Percentiles rank a stretch among this genome's conserved stretches.
These are phyloP conservation scores for Andrena fulva DNA, from an alignment of 2,888 invertebrate genomes.

Conservation along the genomic window DNA sequence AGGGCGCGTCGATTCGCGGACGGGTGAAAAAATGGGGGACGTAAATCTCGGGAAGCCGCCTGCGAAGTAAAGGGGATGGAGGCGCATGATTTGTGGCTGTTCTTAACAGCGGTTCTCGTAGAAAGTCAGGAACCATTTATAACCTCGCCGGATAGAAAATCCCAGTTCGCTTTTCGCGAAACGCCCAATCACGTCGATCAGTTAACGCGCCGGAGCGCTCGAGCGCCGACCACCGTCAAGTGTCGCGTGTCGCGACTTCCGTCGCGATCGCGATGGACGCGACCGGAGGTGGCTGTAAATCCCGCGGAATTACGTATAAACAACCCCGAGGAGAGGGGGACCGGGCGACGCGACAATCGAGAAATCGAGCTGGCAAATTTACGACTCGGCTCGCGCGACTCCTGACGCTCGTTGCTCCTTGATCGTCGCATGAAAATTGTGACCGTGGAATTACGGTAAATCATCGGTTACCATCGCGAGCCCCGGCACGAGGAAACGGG, in stretches of 20 bases:
- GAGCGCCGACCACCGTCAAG: slow-evolving; percentile 21
- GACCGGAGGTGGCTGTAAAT: slow-evolving; percentile 58
- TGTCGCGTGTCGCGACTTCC: slow-evolving; percentile 49
- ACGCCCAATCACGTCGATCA: slow-evolving; percentile 31
- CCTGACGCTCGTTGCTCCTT: not conserved
- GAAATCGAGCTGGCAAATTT: slow-evolving; percentile 58
- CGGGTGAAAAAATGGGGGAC: slow-evolving; percentile 24
- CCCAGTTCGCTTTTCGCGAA: slow-evolving; percentile 41
- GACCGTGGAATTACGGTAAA: slow-evolving; percentile 32
- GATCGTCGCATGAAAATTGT: slow-evolving; percentile 35
- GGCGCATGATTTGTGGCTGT: slow-evolving; percentile 55
- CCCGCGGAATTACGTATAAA: slow-evolving; percentile 60
- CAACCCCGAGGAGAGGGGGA: slow-evolving; percentile 32
- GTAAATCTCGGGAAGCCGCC: slow-evolving; percentile 58
- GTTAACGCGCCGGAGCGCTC: slow-evolving; percentile 4
- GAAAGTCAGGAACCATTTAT: slow-evolving; percentile 61
- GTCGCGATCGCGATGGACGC: slow-evolving; percentile 46
- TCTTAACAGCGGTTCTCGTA: slow-evolving; percentile 38
- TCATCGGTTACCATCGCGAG: slow-evolving; percentile 17
- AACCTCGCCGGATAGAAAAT: slow-evolving; percentile 50
- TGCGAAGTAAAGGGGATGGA: slow-evolving; percentile 34
- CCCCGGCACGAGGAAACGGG: slow-evolving; percentile 9
- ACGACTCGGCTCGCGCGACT: slow-evolving; percentile 29
- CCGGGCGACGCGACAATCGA: slow-evolving; percentile 33
- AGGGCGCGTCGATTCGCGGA: not conserved